Conservation (phyloP, 2,888 invertebrate genomes). For the Drosophila kuntzei region DNA sequence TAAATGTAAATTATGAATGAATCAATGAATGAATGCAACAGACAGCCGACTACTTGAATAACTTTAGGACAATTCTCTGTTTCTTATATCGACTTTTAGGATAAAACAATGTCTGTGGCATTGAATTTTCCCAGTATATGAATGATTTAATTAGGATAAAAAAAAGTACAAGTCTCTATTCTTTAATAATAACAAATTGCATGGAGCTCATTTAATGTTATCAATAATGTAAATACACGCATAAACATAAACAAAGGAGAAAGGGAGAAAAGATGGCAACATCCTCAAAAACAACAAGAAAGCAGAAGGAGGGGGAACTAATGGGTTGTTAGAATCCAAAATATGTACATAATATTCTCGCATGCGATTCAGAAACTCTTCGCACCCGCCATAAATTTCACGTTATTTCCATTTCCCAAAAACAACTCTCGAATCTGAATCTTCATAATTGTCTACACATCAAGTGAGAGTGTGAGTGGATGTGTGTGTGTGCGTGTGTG, state of each 20-base stretch:
- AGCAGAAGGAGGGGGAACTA: conserved; percentile 31
- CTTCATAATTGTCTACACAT: conserved; percentile 51
- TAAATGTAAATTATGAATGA: conserved; percentile 66
- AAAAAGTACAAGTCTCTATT: too few relatives aligned
- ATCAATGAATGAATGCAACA: conserved; percentile 51
- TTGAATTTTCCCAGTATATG: neutral
- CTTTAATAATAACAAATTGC: conserved; percentile 69
- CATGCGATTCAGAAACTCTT: neutral
- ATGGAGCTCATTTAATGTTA: conserved; percentile 65
- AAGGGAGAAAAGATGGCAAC: conserved; percentile 6
- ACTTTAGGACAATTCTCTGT: conserved; percentile 13
- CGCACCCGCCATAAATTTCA: conserved; percentile 44
- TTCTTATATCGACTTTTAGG: conserved; percentile 28
- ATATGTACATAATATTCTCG: conserved; percentile 22
- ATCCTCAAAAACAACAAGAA: conserved; percentile 21
- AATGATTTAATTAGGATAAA: conserved; percentile 11
- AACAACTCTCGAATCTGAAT: conserved; percentile 28
- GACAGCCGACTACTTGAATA: conserved; percentile 7
- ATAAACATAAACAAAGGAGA: conserved; percentile 47
- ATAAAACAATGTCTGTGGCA: conserved; percentile 26
- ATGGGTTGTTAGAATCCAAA: conserved; percentile 53
- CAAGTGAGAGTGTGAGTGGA: conserved; percentile 4
- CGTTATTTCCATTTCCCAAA: conserved; percentile 22
- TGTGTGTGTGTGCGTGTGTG: neutral
- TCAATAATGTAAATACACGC: conserved; percentile 67